Base-by-base conservation (phyloP, 1,140 invertebrate genomes). In the Temnothorax nylanderi region DNA sequence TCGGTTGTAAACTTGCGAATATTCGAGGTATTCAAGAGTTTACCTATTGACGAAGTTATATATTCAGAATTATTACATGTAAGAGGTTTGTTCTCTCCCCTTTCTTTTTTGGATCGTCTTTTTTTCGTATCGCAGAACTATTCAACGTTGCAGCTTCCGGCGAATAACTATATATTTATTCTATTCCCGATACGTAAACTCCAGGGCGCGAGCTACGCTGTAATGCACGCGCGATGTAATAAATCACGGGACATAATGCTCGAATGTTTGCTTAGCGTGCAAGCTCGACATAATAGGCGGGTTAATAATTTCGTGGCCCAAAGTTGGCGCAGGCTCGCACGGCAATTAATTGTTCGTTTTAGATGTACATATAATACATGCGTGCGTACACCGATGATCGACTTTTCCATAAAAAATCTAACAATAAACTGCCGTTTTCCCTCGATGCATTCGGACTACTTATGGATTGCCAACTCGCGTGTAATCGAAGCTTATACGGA, bases 341-440 rank as follows among this genome's bases (percentile, higher is more conserved):
- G 67, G 44, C 85, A 89, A 89, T 89, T 89, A 89, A 90, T 90
- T 87, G 88, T 88, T 58, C 65, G 58, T 72, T 78, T 37, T 49
- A 21, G 47, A 44, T 60, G 41, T 69, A 34, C 32, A 64, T 62
- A 51, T 32, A 74, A 5, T 49, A 3, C 1, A 44, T 44, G 4
- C 44, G 49, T 11, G 16, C 16, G 47, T 18, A 11, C 13, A 13
- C 6, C 64, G 10, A 26, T 26, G 34, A 32, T 21, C 64, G 58
- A 78, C 72, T 90, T 87, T 56, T 69, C 65, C 4, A 3, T 41
- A 13, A 49, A 58, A 67, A 49, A 76, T 86, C 54, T 54, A 87
- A 87, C 56, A 58, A 72, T 47, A 69, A 71, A 54, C 56, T 58
- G 41, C 32, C 18, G 62, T 51, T 88, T 89, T 89, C n/a, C 69